Base-by-base conservation (phyloP, 92 coral and sea anemone species). In the Pocillopora grandis region DNA sequence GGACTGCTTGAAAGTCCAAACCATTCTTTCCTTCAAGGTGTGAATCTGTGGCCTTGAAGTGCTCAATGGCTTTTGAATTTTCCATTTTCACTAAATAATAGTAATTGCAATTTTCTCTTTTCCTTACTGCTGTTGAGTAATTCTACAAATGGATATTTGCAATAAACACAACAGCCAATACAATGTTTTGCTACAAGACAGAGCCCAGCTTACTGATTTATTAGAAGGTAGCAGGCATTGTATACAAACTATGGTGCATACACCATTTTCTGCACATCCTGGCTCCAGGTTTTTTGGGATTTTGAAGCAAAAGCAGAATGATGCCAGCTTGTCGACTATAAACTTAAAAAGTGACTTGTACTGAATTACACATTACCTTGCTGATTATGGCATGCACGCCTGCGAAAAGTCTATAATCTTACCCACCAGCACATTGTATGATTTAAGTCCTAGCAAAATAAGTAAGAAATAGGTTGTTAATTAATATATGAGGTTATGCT, bases 151-250 rank as follows among this genome's bases (percentile, higher is more conserved):
- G 71, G 71, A 86, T 85, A 73, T 84, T 77, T 33, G 64, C 76
- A 36, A 63, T 27, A 77, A 62, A 62, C 58, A 35, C 87, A 52
- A 85, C 78, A 63, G 90, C 86, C 77, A 83, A 80, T 80, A 61
- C 87, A 76, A 86, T 87, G 52, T 82, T 82, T 33, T 85, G 87
- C 76, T 73, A 79, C 80, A 85, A 83, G 65, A 85, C 87, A 67
- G 81, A 37, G 74, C 84, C 92, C 82, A 89, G 77, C 57, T 85
- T 71, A 84, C 89, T 89, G 66, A 72, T 88, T 88, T 82, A 88
- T 87, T 87, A 82, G 76, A 87, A 75, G 63, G 33, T 68, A 62
- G 84, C 69, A 56, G 84, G 70, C 65, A 72, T 74, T 66, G 66
- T 65, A 42, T 77, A 55, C 72, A 20, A 67, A 78, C 82, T 77